Evolutionary conservation across 64 coral and sea anemone species (phyloP), one percentile per base, ranked within the genome.

Genomic region (Montipora sp.): DNA sequence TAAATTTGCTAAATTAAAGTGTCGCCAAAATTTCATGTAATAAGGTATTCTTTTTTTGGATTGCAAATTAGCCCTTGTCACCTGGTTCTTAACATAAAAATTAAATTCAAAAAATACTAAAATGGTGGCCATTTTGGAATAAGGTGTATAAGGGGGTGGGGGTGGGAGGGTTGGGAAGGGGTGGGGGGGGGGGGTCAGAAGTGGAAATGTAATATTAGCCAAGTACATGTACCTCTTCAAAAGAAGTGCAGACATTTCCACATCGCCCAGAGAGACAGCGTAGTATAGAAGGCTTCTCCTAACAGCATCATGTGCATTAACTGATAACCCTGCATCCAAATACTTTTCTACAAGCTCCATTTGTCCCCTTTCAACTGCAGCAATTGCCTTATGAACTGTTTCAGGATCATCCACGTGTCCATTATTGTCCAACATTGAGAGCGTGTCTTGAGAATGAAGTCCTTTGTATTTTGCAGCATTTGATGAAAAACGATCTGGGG

Each of bases 201-300:
- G 27, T 36, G 27, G 27, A 36, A 36, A 36, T 36, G 27, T 36
- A 36, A 36, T 36, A 36, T 36, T 36, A 36, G 27, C 27, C 27
- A 36, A 36, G 27, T 36, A 36, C 27, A 36, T 36, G 24, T 79
- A 99, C 98, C 98, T 93, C 72, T 87, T 90, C 36, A 99, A 82
- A 22, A 99, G 90, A 63, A 99, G 49, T 22, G 94, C 92, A 43
- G 92, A 89, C 8, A 93, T 93, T 83, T 94, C 98, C 23, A 80
- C 80, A 7, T 96, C 88, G 15, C 98, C 94, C 50, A 88, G 84
- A 57, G 90, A 91, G 11, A 99, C 89, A 71, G 98, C 92, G 89
- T 99, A 92, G 83, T 90, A 99, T 0, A 99, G 68, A 48, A 99
- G 77, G 46, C 92, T 99, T 80, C 92, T 83, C 27, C 94, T 88